Evolutionary conservation across 23 tunicate species (phyloP), one percentile per base, ranked within the genome.

Genomic region (Trididemnum clinides): DNA sequence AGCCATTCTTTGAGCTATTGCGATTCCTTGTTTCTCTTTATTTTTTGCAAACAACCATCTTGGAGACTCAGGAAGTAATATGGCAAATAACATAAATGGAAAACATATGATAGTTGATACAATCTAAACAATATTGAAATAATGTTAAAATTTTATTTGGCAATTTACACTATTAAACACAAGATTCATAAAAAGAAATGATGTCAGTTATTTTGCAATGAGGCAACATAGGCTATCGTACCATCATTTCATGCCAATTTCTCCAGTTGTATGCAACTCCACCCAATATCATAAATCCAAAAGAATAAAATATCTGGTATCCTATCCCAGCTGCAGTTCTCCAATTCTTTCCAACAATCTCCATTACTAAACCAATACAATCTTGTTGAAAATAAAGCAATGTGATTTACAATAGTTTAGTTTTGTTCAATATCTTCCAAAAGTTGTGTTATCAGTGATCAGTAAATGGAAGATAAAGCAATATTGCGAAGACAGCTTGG

Each of bases 261-360:
- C 95, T 85, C 95, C 88, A 90, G 66, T 77, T 35, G 37, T 85
- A 90, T 7, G 95, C 95, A 18, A 90, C 20, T 25, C 95, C 95
- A 33, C 86, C 84, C 70, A 85, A 0, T 28, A 80, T 58, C 95
- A 90, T 90, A 66, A 58, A 90, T 1, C 95, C 95, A 15, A 90
- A 31, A 5, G 95, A 63, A 85, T 85, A 90, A 33, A 51, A 33
- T 7, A 50, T 82, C 80, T 90, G 95, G 59, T 78, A 90, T n/a
- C 76, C 78, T 1, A 90, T 80, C 6, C 95, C 95, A 51, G 80
- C 51, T 33, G 80, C 33, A 0, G 95, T 78, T 44, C 95, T 71
- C 86, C 86, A 90, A 28, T 85, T 59, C 33, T 25, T 36, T 54
- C 95, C 95, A 44, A 90, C 85, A 21, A 90, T 57, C 62, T 90